Conservation (phyloP, 2,113 vertebrate species). For the Herpetotheres cachinnans region DNA sequence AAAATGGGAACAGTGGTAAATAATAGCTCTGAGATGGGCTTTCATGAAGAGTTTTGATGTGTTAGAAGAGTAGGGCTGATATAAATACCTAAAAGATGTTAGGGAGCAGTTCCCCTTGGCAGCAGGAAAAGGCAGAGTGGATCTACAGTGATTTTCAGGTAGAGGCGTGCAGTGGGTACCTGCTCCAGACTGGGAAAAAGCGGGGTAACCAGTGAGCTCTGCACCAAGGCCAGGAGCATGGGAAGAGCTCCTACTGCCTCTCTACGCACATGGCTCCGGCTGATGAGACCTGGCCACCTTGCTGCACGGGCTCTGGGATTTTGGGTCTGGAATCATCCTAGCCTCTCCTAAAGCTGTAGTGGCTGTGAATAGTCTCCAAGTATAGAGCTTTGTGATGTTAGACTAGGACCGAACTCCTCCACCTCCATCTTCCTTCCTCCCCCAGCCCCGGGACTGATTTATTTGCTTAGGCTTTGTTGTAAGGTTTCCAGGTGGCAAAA, state of each 20-base stretch:
- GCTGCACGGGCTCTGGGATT: no score
- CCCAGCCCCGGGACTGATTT: not conserved
- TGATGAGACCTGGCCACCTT: no score
- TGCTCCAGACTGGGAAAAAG: not conserved
- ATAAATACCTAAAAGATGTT: not conserved
- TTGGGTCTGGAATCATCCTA: not conserved
- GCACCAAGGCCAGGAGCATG: not conserved
- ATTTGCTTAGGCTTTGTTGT: not conserved
- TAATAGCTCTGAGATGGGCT: not conserved
- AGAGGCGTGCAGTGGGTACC: not conserved
- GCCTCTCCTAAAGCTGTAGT: not conserved
- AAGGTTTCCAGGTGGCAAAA: not conserved
- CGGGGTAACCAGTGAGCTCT: rapidly evolving
- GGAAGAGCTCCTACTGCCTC: not conserved
- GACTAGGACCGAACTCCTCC: not conserved
- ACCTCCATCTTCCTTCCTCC: not conserved
- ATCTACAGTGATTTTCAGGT: not conserved
- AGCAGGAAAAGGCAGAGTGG: not conserved
- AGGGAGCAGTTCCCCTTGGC: not conserved
- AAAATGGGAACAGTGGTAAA: not conserved
- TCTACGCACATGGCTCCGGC: not conserved
- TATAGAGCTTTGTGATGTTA: not conserved
- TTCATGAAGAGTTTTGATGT: not conserved
- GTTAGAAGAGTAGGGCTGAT: not conserved
- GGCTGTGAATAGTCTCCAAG: not conserved